Evolutionary conservation across 2,797 vertebrate species (phyloP).

Genomic region (Paramormyrops hopkinsi): DNA sequence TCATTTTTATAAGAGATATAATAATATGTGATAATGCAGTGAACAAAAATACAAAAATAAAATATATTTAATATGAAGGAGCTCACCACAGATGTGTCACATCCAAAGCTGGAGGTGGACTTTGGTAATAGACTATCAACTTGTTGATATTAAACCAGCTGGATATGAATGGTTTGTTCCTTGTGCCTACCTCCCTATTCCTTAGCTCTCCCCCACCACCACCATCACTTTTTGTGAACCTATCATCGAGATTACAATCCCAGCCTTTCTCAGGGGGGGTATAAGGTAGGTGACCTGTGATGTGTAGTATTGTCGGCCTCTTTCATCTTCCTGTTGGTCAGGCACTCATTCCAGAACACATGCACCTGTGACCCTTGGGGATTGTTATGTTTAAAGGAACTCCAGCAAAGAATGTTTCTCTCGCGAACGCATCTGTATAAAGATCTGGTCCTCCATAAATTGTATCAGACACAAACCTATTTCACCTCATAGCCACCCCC

Average conservation of each 20-base stretch:
- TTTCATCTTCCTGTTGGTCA: slow-evolving; percentile 20
- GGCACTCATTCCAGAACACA: neutral
- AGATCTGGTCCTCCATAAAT: neutral
- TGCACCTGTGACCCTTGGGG: neutral
- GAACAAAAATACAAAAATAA: neutral
- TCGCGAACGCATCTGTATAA: neutral
- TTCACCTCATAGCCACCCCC: neutral
- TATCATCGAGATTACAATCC: neutral
- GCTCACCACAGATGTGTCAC: neutral
- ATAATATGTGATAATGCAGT: neutral
- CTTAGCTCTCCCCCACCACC: neutral
- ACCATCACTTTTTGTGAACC: neutral
- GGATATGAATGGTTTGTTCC: neutral
- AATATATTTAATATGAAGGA: neutral
- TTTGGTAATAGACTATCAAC: neutral
- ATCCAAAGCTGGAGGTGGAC: neutral
- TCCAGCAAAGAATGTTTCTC: neutral
- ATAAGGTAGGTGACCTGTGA: slow-evolving; percentile 11
- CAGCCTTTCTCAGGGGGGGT: slow-evolving; percentile 10
- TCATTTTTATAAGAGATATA: neutral
- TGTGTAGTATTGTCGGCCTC: neutral
- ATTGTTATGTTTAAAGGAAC: neutral
- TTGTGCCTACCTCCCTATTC: neutral
- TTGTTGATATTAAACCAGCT: neutral
- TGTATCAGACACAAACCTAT: neutral